Base-by-base conservation (phyloP, 1,140 invertebrate genomes). In the Apocrypta bakeri region DNA sequence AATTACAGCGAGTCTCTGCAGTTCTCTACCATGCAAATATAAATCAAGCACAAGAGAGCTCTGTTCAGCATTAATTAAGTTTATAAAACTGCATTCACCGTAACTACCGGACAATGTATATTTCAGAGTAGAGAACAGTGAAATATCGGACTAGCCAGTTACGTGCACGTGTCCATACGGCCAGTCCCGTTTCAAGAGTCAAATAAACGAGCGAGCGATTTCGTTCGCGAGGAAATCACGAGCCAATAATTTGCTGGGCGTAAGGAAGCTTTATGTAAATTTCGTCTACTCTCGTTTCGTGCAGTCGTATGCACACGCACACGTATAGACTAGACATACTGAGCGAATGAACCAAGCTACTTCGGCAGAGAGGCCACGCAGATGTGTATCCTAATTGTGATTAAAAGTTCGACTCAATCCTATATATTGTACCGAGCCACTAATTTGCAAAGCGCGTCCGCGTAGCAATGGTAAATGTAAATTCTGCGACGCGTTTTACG, bases 191-290 rank as follows among this genome's bases (percentile, higher is more conserved):
- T n/a, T n/a, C n/a, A n/a, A n/a, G n/a, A n/a, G n/a, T n/a, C n/a
- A n/a, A 78, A 78, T 68, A 68, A 79, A 71, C 66, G 66, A 48
- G 27, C 64, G 48, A 69, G 25, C 77, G 37, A 71, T 33, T 79
- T 7, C 29, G 17, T 17, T n/a, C 48, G 48, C 33, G 21, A 17
- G 24, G 68, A 79, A 72, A 72, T 79, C 42, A 79, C 66, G 68
- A 79, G 21, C 42, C 17, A 7, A 24, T 72, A 79, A 48, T 79
- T 79, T 37, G 37, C n/a, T 33, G 71, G 71, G 42, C 56, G 42
- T 79, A 61, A 72, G 66, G 68, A 79, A 4, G 27, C 68, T 72
- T 56, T 79, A 79, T 79, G 68, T 72, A 72, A 79, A 79, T 79
- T 79, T 56, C 56, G 69, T 37, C n/a, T 78, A 7, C 6, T 24